Percentiles rank a stretch among this genome's conserved stretches.
Evolutionary conservation across 2,888 invertebrate species (phyloP).

Genomic region (Halocaridina rubra): DNA sequence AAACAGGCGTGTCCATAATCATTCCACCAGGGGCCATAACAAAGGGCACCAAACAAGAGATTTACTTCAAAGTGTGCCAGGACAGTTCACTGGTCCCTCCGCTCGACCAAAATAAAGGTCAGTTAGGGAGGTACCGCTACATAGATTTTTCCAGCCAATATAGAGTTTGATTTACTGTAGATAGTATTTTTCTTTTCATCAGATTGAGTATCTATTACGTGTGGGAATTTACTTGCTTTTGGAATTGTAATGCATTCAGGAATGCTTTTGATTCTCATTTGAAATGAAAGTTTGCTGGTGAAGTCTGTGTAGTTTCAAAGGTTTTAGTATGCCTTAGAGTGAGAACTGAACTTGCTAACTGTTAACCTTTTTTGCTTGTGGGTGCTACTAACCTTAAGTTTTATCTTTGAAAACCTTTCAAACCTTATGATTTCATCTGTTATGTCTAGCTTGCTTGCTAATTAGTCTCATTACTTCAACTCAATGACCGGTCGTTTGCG

Average conservation of each 20-base stretch:
- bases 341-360: conserved; percentile 44
- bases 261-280: too few relatives aligned
- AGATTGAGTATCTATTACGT: too few relatives aligned
- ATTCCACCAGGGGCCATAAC: conserved; percentile 90
- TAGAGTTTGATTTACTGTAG: too few relatives aligned
- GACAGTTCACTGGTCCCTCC: conserved; percentile 80
- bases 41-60: conserved; percentile 85
- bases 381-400: conserved; percentile 36
- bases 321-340: neutral
- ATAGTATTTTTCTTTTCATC: too few relatives aligned
- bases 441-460: neutral
- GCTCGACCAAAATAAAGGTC: conserved; percentile 91
- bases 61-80: conserved; percentile 85
- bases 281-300: too few relatives aligned
- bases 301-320: neutral
- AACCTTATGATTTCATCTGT: neutral
- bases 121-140: conserved; percentile 50
- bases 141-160: conserved; percentile 40
- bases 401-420: neutral
- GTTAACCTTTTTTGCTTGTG: conserved; percentile 44
- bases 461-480: too few relatives aligned
- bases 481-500: too few relatives aligned
- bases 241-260: too few relatives aligned
- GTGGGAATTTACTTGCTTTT: too few relatives aligned
- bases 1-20: conserved; percentile 90